Conservation (phyloP, 2,797 vertebrate species). For the Cuniculus paca region DNA sequence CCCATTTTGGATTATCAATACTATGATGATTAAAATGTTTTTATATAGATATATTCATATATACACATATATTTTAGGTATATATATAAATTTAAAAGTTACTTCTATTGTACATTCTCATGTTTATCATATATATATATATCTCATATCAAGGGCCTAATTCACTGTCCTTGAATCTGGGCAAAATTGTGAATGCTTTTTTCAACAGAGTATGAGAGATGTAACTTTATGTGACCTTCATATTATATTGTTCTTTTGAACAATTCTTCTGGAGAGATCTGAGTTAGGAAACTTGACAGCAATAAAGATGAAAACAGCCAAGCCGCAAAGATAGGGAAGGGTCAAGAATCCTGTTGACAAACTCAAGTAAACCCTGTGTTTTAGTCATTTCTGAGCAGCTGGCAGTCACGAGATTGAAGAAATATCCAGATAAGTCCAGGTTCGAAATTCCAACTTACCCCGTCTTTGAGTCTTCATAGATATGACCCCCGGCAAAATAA, state of each 20-base stretch:
- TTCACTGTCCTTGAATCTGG: neutral
- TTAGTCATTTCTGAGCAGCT: neutral
- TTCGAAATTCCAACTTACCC: neutral
- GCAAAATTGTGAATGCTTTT: neutral
- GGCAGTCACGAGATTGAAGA: neutral
- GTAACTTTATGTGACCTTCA: neutral
- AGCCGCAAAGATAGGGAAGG: neutral
- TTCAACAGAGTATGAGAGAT: neutral
- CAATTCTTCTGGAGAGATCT: neutral
- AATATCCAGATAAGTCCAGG: neutral
- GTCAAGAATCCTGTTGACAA: neutral
- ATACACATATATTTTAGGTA: too few species aligned
- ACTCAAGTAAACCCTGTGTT: neutral
- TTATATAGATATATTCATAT: too few species aligned
- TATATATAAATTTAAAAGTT: too few species aligned
- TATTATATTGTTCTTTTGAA: neutral
- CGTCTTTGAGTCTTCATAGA: neutral
- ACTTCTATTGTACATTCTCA: too few species aligned
- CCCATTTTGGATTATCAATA: neutral
- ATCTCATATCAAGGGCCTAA: neutral
- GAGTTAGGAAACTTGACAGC: neutral
- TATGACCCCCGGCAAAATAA: neutral
- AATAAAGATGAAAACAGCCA: neutral
- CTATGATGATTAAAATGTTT: neutral
- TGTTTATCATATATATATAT: too few species aligned